Evolutionary conservation across 2,888 invertebrate genomes (phyloP).

Genomic region (Plebejus anna): DNA sequence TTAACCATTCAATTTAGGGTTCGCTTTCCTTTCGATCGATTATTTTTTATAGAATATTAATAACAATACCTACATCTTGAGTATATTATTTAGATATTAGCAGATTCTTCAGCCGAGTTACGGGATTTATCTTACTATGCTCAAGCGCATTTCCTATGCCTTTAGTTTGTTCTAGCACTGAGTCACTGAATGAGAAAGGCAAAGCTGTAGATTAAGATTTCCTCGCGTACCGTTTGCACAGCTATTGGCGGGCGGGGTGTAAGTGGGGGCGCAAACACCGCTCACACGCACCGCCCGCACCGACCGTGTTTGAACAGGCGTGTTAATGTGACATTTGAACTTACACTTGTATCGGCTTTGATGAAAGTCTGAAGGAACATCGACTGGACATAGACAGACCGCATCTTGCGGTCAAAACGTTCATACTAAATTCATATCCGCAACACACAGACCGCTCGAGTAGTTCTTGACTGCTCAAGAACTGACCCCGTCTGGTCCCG

Average conservation of each 20-base stretch:
- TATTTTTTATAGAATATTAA: no score
- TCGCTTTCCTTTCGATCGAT: no score
- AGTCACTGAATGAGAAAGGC: slow-evolving; percentile 38
- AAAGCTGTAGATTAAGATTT: slow-evolving; percentile 60
- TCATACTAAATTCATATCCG: no score
- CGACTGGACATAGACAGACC: no score
- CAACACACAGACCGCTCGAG: no score
- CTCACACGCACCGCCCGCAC: slow-evolving; percentile 65
- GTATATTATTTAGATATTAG: neutral
- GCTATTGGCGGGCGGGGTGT: slow-evolving; percentile 62
- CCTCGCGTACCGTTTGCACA: slow-evolving; percentile 70
- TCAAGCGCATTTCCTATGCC: slow-evolving; percentile 3
- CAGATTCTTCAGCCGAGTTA: neutral
- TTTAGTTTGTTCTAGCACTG: slow-evolving; percentile 27
- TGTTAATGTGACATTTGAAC: slow-evolving; percentile 55
- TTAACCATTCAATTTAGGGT: no score
- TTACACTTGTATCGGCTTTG: slow-evolving; percentile 37
- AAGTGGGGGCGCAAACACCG: slow-evolving; percentile 71
- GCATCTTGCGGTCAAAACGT: no score
- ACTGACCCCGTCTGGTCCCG: no score
- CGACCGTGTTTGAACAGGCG: slow-evolving; percentile 60
- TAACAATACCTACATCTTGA: no score
- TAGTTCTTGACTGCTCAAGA: no score
- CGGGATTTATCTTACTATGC: neutral
- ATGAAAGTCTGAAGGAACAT: neutral